Base-by-base conservation (phyloP, 2,797 vertebrate species). In the Coreius guichenoti region DNA sequence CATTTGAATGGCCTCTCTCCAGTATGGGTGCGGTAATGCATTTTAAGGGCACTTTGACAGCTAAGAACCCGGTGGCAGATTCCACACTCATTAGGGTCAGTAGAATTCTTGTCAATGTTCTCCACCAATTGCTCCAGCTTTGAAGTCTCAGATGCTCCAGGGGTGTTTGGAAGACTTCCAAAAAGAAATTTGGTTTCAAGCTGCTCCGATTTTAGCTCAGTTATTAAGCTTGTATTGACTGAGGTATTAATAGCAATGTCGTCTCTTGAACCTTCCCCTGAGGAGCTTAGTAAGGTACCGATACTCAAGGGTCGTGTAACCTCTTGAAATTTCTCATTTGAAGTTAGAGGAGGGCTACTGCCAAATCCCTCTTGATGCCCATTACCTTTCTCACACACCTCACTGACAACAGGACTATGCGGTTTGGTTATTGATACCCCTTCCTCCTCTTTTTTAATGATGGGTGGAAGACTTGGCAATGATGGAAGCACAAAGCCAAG, bases 1-100 rank as follows among this genome's bases (percentile, higher is more conserved):
- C 98, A 99, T 89, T 98, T 99, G 89, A 99, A 99, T 9, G 98
- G 98, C 86, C 98, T 95, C 91, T 99, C 98, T 16, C 98, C 98
- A 0, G 98, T 99, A 89, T 99, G 98, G 3, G 98, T 99, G 84
- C 98, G 97, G 89, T 99, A 99, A 92, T 99, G 98, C 98, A 99
- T 99, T 93, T 99, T 99, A 88, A 99, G 93, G 43, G 98, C 98
- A 36, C 98, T 99, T 92, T 99, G 98, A 91, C 98, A 99, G 87
- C 98, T 99, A 86, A 99, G 95, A 58, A 99, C 95, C 39, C 98
- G 93, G 89, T 98, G 98, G 94, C 98, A 99, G 92, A 99, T 98
- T 89, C 98, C 93, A 87, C 98, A 99, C 93, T 99, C 97, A 0
- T 99, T 99, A 70, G 98, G 97, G 91, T 99, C 98, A 0, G 95